Conservation (phyloP, 2,888 invertebrate genomes). For the Eupithecia exiguata region DNA sequence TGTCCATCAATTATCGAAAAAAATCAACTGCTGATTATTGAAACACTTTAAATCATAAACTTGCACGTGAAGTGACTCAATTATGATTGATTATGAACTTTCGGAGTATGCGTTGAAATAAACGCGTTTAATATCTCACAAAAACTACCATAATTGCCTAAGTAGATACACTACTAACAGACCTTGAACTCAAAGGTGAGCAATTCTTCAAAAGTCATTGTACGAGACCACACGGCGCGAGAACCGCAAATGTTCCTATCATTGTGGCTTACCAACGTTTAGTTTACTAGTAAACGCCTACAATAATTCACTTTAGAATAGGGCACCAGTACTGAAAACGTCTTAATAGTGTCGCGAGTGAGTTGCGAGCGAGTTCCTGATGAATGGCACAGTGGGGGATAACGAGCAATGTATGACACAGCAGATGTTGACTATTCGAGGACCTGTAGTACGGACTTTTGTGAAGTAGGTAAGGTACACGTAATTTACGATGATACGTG, state of each 20-base stretch:
- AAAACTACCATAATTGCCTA: slow-evolving; percentile 36
- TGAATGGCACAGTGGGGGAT: slow-evolving; percentile 61
- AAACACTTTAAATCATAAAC: background rate
- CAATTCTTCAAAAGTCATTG: slow-evolving; percentile 57
- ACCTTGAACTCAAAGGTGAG: slow-evolving; percentile 50
- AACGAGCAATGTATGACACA: slow-evolving; percentile 58
- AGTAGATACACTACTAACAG: slow-evolving; percentile 27
- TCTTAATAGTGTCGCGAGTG: slow-evolving; percentile 64
- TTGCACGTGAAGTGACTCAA: background rate
- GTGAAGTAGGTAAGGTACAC: slow-evolving; percentile 31
- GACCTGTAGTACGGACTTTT: slow-evolving; percentile 43
- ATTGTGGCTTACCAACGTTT: slow-evolving; percentile 56
- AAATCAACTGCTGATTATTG: background rate
- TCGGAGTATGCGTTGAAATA: background rate
- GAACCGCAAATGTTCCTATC: slow-evolving; percentile 54
- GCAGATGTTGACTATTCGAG: slow-evolving; percentile 54
- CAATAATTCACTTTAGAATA: slow-evolving; percentile 68
- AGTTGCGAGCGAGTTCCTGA: slow-evolving; percentile 58
- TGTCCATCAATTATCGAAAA: background rate
- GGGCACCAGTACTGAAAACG: slow-evolving; percentile 58
- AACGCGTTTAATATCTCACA: slow-evolving; percentile 21
- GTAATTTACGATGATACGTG: slow-evolving; percentile 27
- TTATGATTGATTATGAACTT: background rate
- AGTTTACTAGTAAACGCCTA: slow-evolving; percentile 63
- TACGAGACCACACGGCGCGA: slow-evolving; percentile 52